phyloP scores from a whole-genome alignment of 2,113 vertebrate species.

The Pedetes capensis region DNA sequence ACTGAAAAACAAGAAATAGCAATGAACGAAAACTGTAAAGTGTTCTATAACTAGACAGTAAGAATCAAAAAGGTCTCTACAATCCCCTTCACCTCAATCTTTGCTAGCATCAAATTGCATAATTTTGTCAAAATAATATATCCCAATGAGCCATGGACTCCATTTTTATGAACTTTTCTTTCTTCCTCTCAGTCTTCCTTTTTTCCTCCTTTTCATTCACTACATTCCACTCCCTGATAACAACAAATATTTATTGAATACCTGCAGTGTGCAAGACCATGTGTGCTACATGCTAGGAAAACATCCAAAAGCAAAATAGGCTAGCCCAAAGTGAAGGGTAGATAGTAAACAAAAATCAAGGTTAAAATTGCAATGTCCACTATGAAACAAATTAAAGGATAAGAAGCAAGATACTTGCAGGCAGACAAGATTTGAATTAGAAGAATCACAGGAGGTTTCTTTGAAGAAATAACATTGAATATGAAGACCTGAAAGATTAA shows the following conservation, averaged over 20 bases:
- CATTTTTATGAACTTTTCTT: conserved; percentile 59
- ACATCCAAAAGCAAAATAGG: conserved; percentile 18
- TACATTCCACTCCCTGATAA: conserved; percentile 10
- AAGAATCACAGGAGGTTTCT: not conserved
- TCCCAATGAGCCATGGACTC: conserved; percentile 36
- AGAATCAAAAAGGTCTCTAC: not conserved
- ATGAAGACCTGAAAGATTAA: not conserved
- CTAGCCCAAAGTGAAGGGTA: not conserved
- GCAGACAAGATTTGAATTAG: not conserved
- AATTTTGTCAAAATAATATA: conserved; percentile 18
- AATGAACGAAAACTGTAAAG: not conserved
- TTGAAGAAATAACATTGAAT: conserved; percentile 29
- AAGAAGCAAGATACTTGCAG: not conserved
- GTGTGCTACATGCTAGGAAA: not conserved
- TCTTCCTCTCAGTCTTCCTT: conserved; percentile 55
- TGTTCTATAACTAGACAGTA: not conserved
- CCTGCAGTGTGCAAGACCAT: not conserved
- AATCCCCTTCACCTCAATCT: not conserved
- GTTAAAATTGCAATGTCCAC: conserved; percentile 10
- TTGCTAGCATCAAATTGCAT: not conserved
- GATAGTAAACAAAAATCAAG: not conserved
- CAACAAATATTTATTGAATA: conserved; percentile 60
- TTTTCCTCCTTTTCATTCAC: conserved; percentile 49
- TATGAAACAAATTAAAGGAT: not conserved
- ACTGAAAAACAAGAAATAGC: conserved; percentile 1